These are phyloP conservation scores for Benthochromis sp. DNA, from an alignment of 2,113 vertebrate species.

Conservation along the genomic window DNA sequence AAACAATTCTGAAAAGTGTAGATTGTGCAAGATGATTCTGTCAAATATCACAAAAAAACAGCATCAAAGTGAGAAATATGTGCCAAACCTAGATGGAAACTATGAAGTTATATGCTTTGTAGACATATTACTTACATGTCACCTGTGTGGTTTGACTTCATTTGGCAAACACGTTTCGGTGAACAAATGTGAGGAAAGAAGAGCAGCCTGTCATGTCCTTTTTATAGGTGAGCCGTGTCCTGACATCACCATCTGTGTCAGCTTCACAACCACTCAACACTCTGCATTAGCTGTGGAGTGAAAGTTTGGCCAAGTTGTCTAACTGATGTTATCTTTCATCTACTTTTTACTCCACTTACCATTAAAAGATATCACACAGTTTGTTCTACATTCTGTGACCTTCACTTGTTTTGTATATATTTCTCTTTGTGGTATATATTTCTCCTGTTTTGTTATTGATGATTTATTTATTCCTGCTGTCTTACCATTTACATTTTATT, in stretches of 20 bases:
- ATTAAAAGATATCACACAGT: not conserved
- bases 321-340: not conserved
- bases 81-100: not conserved
- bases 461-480: not conserved
- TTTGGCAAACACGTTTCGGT: not conserved
- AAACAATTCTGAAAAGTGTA: not conserved
- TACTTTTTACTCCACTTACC: not conserved
- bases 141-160: not conserved
- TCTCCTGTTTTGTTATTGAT: not conserved
- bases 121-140: not conserved
- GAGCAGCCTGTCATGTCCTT: not conserved
- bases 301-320: not conserved
- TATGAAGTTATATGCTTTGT: not conserved
- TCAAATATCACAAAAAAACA: not conserved
- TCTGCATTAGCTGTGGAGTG: not conserved
- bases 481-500: not conserved
- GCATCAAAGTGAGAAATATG: not conserved
- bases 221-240: not conserved
- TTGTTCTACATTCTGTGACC: not conserved
- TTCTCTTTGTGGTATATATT: not conserved
- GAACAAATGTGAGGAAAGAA: not conserved
- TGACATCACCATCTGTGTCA: not conserved
- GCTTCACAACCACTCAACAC: slow-evolving; percentile 3
- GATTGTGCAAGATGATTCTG: not conserved
- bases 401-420: not conserved